Evolutionary conservation across 2,888 invertebrate genomes (phyloP).

Genomic region (Charanyca ferruginea): DNA sequence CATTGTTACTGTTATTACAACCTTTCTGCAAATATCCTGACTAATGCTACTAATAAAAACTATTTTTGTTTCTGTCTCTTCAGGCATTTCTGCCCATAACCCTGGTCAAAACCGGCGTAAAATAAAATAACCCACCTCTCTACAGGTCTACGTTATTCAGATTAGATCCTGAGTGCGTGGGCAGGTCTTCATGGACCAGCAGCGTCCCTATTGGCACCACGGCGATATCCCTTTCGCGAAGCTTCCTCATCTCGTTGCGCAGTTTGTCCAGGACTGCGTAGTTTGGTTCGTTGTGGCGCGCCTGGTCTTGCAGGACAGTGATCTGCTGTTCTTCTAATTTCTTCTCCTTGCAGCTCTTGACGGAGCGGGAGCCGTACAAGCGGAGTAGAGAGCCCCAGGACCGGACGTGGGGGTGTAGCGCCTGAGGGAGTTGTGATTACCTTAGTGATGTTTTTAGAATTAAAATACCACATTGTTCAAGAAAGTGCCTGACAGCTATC

Average conservation of each 20-base stretch:
- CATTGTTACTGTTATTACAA: too few relatives aligned
- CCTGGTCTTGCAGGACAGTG: conserved; percentile 95
- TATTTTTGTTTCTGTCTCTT: not conserved
- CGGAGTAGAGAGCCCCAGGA: conserved; percentile 98
- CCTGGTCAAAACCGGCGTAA: not conserved
- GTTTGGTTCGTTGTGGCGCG: conserved; percentile 97
- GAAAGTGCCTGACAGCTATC: too few relatives aligned
- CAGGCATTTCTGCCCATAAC: too few relatives aligned
- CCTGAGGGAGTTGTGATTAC: conserved; percentile 73
- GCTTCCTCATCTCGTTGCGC: conserved; percentile 95
- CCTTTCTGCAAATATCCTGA: too few relatives aligned
- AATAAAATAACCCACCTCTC: conserved; percentile 29
- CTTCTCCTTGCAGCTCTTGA: conserved; percentile 97
- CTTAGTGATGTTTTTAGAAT: not conserved
- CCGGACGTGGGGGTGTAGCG: conserved; percentile 97
- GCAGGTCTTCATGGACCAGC: conserved; percentile 90
- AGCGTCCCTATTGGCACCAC: conserved; percentile 91
- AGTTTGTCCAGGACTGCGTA: conserved; percentile 97
- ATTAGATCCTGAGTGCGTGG: conserved; percentile 94
- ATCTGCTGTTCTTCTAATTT: conserved; percentile 98
- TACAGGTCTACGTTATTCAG: conserved; percentile 95
- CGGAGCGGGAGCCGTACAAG: conserved; percentile 97
- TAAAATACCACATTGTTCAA: too few relatives aligned
- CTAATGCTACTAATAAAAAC: conserved; percentile 15
- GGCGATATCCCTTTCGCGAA: conserved; percentile 92